phyloP scores from a whole-genome alignment of 2,888 invertebrate genomes.

The Pristionchus maxplancki region DNA sequence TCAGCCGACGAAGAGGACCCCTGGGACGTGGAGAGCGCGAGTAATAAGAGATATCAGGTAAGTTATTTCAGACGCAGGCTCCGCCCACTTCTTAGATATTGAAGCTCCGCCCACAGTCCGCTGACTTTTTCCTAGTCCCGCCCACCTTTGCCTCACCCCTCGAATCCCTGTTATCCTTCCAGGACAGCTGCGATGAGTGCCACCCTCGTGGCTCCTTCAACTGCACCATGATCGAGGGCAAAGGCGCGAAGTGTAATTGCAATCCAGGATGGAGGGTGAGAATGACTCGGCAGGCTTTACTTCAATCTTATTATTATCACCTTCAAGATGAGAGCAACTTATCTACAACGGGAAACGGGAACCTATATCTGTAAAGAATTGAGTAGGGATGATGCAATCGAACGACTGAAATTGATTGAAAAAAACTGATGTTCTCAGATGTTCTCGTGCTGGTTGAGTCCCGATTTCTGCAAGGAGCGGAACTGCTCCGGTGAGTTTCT shows the following conservation, averaged over 20 bases:
- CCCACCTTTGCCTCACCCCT: too few relatives aligned
- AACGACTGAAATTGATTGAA: neutral
- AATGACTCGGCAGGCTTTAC: neutral
- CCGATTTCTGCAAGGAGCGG: neutral
- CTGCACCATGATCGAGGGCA: neutral
- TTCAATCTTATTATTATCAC: too few relatives aligned
- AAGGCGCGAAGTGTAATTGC: constrained; percentile 41
- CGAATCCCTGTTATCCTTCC: neutral
- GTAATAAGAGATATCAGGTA: neutral
- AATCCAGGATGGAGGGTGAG: constrained; percentile 48
- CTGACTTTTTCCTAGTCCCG: too few relatives aligned
- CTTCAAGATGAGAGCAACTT: too few relatives aligned
- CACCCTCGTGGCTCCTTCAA: constrained; percentile 3
- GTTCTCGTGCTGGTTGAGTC: constrained; percentile 50
- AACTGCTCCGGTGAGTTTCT: constrained; percentile 41
- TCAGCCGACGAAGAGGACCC: neutral
- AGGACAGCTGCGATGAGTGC: constrained; percentile 33
- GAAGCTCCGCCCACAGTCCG: neutral
- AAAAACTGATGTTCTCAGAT: neutral
- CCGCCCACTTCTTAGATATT: neutral
- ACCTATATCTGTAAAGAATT: too few relatives aligned
- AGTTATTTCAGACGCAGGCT: neutral
- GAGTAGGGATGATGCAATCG: neutral
- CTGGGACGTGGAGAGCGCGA: constrained; percentile 20
- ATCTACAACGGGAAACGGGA: too few relatives aligned